Evolutionary conservation across 1,140 invertebrate genomes (phyloP), one percentile per base, ranked within the genome.

Genomic region (Sminthurides bifidus): DNA sequence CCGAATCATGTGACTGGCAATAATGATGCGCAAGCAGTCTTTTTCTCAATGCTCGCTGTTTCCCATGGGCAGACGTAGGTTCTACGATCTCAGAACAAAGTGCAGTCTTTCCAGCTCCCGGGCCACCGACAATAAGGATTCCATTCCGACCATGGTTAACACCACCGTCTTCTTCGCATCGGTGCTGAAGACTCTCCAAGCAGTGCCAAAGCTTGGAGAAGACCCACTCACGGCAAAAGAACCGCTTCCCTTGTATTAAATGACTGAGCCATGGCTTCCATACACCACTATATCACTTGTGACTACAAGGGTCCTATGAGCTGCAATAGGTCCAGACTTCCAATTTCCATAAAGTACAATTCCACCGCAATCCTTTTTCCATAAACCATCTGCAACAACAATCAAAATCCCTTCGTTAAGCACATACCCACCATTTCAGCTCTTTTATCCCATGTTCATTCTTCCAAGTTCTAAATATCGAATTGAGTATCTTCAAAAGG

Each of bases 121-220:
- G 82, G 2, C 88, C 86, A 3, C 88, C 89, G 49, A 92, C 76
- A 46, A 92, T 78, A 14, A 92, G 72, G 1, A 85, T 83, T 0
- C 89, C 90, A 66, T 84, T 64, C 49, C 59, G 49, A 30, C 56
- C 55, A 51, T 55, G 50, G 41, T 55, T 52, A 12, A 80, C 52
- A 14, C 33, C 59, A 12, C 49, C 45, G 14, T 52, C 52, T 66
- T 84, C 84, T 45, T 80, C 81, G 6, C 79, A 77, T 44, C 84
- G 70, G 67, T 87, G 84, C 21, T 68, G 65, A 23, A 60, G 33
- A 56, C 54, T 73, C 64, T 94, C 90, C 59, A 96, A 68, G 59
- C 87, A 92, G 63, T 93, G 84, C 2, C 82, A 81, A n/a, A 96
- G 77, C 71, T 95, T 95, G 68, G 87, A 84, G 65, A 95, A 92